These are phyloP conservation scores for Heliocidaris erythrogramma DNA, from an alignment of 35 echinoderm and acorn worm genomes.

Conservation along the genomic window DNA sequence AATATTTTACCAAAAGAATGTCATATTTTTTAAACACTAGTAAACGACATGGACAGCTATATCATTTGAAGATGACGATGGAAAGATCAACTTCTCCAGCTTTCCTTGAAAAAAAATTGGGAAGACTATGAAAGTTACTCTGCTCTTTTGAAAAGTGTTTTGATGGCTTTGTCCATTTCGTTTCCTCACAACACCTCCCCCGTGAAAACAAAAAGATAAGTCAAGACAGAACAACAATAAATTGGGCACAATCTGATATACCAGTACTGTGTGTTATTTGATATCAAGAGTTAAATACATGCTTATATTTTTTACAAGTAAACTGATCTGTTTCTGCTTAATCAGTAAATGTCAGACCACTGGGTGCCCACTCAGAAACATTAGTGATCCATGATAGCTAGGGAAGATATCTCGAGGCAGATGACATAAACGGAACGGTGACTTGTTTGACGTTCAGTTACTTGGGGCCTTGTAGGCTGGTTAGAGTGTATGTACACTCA, in stretches of 20 bases:
- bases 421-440: neutral
- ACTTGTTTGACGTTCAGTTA: neutral
- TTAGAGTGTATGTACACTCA: neutral
- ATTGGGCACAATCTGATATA: too few relatives aligned
- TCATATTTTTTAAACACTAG: too few relatives aligned
- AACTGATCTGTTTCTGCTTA: slow-evolving; percentile 1
- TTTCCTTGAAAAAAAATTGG: neutral
- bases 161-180: neutral
- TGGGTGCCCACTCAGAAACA: neutral
- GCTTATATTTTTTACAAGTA: neutral
- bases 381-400: neutral
- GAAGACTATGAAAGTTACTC: neutral
- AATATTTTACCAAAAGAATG: too few relatives aligned
- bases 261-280: neutral
- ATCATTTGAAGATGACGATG: too few relatives aligned
- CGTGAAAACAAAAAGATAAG: neutral
- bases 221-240: neutral
- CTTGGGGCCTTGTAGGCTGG: neutral
- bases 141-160: neutral
- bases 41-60: too few relatives aligned
- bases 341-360: neutral
- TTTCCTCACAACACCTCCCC: neutral
- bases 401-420: neutral
- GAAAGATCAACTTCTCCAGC: neutral
- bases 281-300: neutral